Base-by-base conservation (phyloP, 2,113 vertebrate species). In the Semicossyphus pulcher region DNA sequence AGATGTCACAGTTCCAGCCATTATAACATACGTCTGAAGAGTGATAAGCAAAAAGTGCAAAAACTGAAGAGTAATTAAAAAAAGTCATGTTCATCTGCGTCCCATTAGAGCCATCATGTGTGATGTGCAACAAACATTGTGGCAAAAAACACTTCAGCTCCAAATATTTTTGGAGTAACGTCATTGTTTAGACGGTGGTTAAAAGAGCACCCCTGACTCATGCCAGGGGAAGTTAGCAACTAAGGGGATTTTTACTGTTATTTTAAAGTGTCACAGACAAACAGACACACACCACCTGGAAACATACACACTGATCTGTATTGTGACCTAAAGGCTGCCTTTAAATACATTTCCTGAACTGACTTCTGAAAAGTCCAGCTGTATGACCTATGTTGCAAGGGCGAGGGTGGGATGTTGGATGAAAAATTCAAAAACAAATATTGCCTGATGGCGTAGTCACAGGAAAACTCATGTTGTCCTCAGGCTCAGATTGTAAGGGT, bases 171-270 rank as follows among this genome's bases (percentile, higher is more conserved):
- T 54, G 47, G 60, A 66, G 15, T 12, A 68, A 8, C 64, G 54
- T 76, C 78, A 78, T 5, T 59, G 70, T 68, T 72, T 60, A 56
- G 70, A 70, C 34, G 39, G 64, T 32, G 72, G 73, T 48, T 53
- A 62, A 56, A 59, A 58, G 14, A 69, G 54, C 44, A 72, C 31
- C 39, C 12, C 68, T 92, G 88, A 93, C 65, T 93, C 91, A 93
- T 32, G 11, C 18, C 20, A 65, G 85, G 65, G 90, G 91, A 92
- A 93, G 83, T 91, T 81, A 18, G 18, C 18, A 21, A 67, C 26
- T 0, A n/a, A 29, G 86, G 85, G 88, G 44, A 78, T 78, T 90
- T 92, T 83, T 76, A n/a, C 12, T 76, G 62, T 61, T 91, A 88
- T 90, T 88, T 86, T 69, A 53, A 88, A 85, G 74, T 32, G 37